phyloP scores from a whole-genome alignment of 2,113 vertebrate genomes.

The Leptosomus discolor region DNA sequence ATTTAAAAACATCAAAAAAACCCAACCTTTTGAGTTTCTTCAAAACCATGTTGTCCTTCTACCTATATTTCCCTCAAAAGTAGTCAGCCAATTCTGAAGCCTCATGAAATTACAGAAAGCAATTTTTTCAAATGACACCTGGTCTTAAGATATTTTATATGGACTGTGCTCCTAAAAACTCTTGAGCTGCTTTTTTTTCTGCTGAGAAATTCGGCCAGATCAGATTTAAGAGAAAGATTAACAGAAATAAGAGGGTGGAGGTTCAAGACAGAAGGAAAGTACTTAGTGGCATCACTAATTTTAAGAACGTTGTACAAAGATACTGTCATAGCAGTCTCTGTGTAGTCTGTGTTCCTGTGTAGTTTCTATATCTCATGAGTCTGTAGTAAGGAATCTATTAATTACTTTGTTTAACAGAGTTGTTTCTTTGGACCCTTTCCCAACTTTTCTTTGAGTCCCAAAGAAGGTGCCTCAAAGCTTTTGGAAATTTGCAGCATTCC shows the following conservation, averaged over 20 bases:
- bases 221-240: neutral
- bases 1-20: neutral
- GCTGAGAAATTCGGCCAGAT: neutral
- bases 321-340: neutral
- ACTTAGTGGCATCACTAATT: neutral
- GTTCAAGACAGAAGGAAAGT: neutral
- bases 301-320: neutral
- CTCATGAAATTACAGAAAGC: neutral
- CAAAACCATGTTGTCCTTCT: neutral
- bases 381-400: neutral
- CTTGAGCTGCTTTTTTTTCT: neutral
- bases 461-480: neutral
- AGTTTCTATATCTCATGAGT: neutral
- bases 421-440: neutral
- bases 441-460: neutral
- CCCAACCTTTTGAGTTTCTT: neutral
- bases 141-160: neutral
- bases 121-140: neutral
- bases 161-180: neutral
- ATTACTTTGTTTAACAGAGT: neutral
- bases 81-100: neutral
- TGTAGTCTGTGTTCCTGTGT: neutral
- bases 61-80: neutral
- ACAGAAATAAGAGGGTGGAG: neutral
- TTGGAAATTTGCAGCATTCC: neutral